A percentile compares a stretch with the other conserved stretches of the same genome.
Evolutionary conservation across 2,113 vertebrate genomes (phyloP).

Genomic region (Cygnus buccinator): DNA sequence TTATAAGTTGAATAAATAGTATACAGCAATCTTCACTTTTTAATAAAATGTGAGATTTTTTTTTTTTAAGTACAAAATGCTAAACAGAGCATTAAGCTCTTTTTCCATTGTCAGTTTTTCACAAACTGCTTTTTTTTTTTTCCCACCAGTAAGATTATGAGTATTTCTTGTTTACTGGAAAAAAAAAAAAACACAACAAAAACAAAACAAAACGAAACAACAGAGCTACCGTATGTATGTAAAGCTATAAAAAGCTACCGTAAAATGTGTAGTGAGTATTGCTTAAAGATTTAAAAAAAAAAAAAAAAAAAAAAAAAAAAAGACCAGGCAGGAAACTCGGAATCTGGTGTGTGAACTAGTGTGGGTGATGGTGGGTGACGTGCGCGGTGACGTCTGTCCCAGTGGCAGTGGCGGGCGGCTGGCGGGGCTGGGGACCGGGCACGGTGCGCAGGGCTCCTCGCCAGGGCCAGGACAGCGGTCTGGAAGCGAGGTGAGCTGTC

Average conservation of each 20-base stretch:
- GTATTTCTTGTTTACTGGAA: constrained; percentile 83
- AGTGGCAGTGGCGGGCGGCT: constrained; percentile 3
- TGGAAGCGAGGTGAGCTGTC: constrained; percentile 49
- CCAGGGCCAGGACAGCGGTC: constrained; percentile 51
- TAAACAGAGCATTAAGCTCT: constrained; percentile 88
- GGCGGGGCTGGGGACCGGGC: neutral
- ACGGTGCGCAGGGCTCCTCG: constrained; percentile 17
- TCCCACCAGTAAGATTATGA: constrained; percentile 86
- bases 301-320: constrained; percentile 72
- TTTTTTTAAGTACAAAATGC: constrained; percentile 92
- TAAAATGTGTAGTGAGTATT: constrained; percentile 88
- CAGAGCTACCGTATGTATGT: constrained; percentile 77
- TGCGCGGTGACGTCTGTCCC: constrained; percentile 31
- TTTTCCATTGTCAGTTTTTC: constrained; percentile 83
- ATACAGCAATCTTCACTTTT: constrained; percentile 98
- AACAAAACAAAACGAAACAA: constrained; percentile 73
- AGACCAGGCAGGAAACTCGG: constrained; percentile 81
- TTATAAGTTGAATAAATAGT: constrained; percentile 99
- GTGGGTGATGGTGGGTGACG: constrained; percentile 67
- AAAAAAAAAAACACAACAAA: constrained; percentile 63
- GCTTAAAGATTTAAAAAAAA: constrained; percentile 77
- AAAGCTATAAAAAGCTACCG: constrained; percentile 85
- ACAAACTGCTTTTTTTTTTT: constrained; percentile 84
- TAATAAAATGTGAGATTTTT: constrained; percentile 96
- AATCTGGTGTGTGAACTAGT: constrained; percentile 82